phyloP scores from a whole-genome alignment of 1,140 invertebrate species.

The Meloidogyne floridensis region DNA sequence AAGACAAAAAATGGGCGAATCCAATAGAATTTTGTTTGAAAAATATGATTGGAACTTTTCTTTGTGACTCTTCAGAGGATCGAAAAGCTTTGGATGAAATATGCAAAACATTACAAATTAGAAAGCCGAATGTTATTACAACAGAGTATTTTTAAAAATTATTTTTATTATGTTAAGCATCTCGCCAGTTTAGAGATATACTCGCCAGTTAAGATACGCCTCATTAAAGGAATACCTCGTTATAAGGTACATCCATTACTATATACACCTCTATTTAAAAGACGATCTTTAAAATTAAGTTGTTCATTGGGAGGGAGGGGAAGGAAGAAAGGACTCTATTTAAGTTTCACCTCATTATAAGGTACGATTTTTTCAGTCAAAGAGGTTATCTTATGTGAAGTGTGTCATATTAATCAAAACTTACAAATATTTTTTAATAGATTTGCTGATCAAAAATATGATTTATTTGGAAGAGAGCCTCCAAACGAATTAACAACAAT shows the following conservation, averaged over 20 bases:
- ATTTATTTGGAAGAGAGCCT: conserved; percentile 43
- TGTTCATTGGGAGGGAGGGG: no score
- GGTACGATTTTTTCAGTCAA: no score
- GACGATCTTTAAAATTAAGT: no score
- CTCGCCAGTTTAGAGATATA: no score
- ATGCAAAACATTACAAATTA: conserved; percentile 10
- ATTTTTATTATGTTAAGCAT: not conserved
- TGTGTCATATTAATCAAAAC: no score
- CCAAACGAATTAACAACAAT: conserved; percentile 35
- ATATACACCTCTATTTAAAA: no score
- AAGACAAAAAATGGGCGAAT: conserved; percentile 44
- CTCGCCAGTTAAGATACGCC: no score
- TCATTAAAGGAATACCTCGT: no score
- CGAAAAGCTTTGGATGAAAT: conserved; percentile 34
- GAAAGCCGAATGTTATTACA: conserved; percentile 17
- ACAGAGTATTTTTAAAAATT: conserved; percentile 16
- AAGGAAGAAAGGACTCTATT: no score
- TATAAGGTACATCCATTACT: no score
- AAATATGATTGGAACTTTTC: conserved; percentile 31
- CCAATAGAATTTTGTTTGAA: conserved; percentile 36
- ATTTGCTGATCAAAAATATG: conserved; percentile 31
- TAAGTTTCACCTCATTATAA: no score
- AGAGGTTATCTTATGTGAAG: no score
- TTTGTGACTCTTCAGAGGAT: conserved; percentile 39
- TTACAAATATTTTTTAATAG: conserved; percentile 7